These are phyloP conservation scores for Zingel zingel DNA, from an alignment of 2,113 vertebrate species.

Conservation along the genomic window DNA sequence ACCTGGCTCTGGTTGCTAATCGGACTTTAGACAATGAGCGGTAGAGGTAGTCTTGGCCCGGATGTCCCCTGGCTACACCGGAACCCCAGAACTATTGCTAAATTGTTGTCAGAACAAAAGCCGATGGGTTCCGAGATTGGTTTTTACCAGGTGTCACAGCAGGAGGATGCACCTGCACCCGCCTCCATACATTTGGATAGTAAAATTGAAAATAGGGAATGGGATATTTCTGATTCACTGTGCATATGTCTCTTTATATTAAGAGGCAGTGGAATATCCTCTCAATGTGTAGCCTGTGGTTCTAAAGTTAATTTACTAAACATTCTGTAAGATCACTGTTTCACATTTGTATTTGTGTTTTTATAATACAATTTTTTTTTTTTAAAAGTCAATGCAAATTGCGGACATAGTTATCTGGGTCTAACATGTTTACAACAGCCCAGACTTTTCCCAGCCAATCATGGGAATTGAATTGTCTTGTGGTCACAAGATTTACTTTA, in stretches of 20 bases:
- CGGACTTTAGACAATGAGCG: too few relatives aligned
- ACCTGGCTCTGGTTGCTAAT: too few relatives aligned
- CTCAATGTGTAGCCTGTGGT: neutral
- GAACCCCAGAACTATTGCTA: too few relatives aligned
- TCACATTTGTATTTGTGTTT: neutral
- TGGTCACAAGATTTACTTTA: slow-evolving; percentile 5
- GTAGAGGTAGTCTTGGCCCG: too few relatives aligned
- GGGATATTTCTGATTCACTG: neutral
- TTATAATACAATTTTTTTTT: neutral
- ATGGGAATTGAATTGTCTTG: slow-evolving; percentile 17
- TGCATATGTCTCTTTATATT: neutral
- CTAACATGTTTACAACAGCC: neutral
- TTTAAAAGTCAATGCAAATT: too few relatives aligned
- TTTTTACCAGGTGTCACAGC: neutral
- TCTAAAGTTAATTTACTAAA: neutral
- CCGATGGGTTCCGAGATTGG: too few relatives aligned
- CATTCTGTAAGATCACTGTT: neutral
- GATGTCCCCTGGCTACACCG: too few relatives aligned
- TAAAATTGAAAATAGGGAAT: neutral
- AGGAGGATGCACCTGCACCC: neutral
- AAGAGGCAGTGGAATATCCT: neutral
- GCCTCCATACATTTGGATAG: neutral
- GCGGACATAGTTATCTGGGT: too few relatives aligned
- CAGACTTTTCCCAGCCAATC: neutral
- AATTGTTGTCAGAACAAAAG: too few relatives aligned